Evolutionary conservation across 2,888 invertebrate species (phyloP).

Genomic region (Cyrtodaria siliqua): DNA sequence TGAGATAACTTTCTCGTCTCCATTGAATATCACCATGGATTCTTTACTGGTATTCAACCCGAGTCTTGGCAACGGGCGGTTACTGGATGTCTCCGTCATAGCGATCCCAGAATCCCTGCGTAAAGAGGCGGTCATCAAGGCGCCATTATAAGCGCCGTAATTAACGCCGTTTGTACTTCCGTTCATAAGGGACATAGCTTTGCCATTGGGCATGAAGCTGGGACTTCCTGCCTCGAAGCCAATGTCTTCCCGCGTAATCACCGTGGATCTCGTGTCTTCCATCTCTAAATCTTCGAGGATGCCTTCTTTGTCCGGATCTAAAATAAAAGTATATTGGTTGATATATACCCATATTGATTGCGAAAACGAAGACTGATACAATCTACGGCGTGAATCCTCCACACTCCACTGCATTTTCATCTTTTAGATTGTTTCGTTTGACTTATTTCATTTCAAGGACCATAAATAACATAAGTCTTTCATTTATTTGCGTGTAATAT

Average conservation of each 20-base stretch:
- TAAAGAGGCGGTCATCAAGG: constrained; percentile 17
- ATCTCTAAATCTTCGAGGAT: constrained; percentile 51
- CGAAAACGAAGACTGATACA: too few species aligned
- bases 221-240: constrained; percentile 54
- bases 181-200: neutral
- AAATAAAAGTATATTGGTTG: neutral
- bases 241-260: constrained; percentile 54
- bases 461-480: too few species aligned
- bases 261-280: constrained; percentile 30
- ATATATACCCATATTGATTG: neutral
- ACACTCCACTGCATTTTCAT: too few species aligned
- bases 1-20: constrained; percentile 57
- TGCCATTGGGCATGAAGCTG: constrained; percentile 31
- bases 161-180: constrained; percentile 2
- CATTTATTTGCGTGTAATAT: too few species aligned
- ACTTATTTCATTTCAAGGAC: too few species aligned
- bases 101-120: constrained; percentile 41
- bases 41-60: constrained; percentile 41
- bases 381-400: too few species aligned
- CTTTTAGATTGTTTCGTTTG: too few species aligned
- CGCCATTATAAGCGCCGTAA: neutral
- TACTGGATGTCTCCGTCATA: constrained; percentile 14
- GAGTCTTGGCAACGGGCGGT: constrained; percentile 40
- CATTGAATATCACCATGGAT: constrained; percentile 62
- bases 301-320: constrained; percentile 58